A percentile compares a stretch with the other conserved stretches of the same genome.
phyloP scores from a whole-genome alignment of 1,140 invertebrate species.

The Helicoverpa zea region DNA sequence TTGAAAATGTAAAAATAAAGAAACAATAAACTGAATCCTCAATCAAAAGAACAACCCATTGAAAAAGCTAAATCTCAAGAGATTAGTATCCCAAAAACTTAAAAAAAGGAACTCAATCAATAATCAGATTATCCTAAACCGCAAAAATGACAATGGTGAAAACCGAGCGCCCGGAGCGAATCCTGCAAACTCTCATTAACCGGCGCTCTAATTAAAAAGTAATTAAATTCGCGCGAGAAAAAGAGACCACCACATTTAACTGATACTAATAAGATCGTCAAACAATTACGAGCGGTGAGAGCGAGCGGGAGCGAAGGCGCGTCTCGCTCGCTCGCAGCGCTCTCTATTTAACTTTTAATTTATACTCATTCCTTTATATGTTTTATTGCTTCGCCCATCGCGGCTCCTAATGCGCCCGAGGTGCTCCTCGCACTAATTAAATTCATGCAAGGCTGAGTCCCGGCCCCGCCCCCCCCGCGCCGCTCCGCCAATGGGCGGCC shows the following conservation, averaged over 20 bases:
- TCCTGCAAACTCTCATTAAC: conserved; percentile 79
- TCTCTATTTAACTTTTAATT: conserved; percentile 87
- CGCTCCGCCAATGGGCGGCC: conserved; percentile 49
- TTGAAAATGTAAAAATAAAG: too few species aligned
- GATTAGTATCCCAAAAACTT: conserved; percentile 14
- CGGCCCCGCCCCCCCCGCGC: conserved; percentile 22
- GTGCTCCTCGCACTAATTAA: conserved; percentile 86
- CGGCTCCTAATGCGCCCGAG: conserved; percentile 86
- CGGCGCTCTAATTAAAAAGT: conserved; percentile 81
- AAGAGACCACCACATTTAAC: conserved; percentile 85
- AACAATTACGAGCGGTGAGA: conserved; percentile 81
- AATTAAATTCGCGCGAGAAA: conserved; percentile 85
- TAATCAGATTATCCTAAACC: conserved; percentile 38
- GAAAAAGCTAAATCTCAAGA: neutral
- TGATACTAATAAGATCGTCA: conserved; percentile 87
- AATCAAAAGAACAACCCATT: neutral
- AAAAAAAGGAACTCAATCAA: conserved; percentile 29
- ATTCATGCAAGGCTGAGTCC: conserved; percentile 85
- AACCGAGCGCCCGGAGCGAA: conserved; percentile 62
- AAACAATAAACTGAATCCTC: neutral
- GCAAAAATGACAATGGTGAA: conserved; percentile 56
- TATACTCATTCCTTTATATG: conserved; percentile 87
- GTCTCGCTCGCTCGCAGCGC: conserved; percentile 63
- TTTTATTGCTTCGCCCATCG: conserved; percentile 86
- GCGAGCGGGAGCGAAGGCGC: conserved; percentile 60